phyloP scores from a whole-genome alignment of 2,113 vertebrate genomes.

The Atherinomorus stipes region DNA sequence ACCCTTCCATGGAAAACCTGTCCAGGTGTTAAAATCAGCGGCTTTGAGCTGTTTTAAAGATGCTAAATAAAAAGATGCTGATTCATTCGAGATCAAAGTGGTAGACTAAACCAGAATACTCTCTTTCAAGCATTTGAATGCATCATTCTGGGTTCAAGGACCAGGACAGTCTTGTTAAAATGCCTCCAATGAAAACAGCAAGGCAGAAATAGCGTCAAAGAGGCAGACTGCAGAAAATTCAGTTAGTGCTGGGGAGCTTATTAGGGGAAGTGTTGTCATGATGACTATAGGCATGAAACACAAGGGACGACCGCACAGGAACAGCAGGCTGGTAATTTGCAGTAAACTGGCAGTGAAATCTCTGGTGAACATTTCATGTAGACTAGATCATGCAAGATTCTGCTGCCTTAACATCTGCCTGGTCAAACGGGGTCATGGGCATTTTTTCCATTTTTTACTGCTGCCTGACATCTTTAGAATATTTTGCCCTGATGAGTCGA shows the following conservation, averaged over 20 bases:
- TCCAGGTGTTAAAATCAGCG: neutral
- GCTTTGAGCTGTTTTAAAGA: neutral
- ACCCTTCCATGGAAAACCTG: neutral
- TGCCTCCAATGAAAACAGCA: neutral
- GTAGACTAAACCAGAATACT: neutral
- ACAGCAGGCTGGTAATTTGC: neutral
- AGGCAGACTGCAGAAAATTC: neutral
- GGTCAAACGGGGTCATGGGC: neutral
- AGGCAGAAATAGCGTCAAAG: neutral
- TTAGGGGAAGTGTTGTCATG: neutral
- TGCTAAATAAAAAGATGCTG: neutral
- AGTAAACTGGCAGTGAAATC: constrained; percentile 1
- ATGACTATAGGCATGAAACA: constrained; percentile 1
- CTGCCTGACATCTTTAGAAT: neutral
- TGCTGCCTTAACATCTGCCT: neutral
- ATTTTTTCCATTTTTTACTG: neutral
- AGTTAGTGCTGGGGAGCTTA: constrained; percentile 1
- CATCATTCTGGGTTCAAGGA: neutral
- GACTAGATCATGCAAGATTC: neutral
- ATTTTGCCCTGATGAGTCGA: neutral
- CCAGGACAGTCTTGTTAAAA: neutral
- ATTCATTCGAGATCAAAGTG: neutral
- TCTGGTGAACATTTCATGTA: neutral
- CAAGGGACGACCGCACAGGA: neutral
- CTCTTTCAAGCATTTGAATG: neutral